Base-by-base conservation (phyloP, 2,113 vertebrate species). In the Ariopsis seemanni region DNA sequence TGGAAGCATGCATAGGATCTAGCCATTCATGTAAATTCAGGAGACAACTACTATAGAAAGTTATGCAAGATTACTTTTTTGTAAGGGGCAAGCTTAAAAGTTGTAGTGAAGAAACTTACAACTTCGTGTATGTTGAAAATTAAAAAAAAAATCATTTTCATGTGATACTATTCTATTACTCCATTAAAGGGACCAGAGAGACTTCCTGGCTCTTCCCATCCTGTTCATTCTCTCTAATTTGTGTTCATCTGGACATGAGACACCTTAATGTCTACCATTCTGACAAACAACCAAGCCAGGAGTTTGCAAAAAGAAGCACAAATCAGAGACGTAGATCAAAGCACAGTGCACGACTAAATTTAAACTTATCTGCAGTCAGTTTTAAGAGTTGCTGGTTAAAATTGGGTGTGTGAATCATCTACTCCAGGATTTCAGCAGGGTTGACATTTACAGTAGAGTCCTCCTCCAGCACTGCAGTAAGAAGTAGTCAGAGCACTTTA, bases 361-460 rank as follows among this genome's bases (percentile, higher is more conserved):
- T 60, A 87, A 78, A 65, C 72, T 9, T 65, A 71, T 82, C 79
- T 77, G 69, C 74, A 79, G 77, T 83, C 22, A n/a, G 5, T 82
- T 81, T 84, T n/a, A 65, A 77, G 63, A 87, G 67, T 52, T 15
- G 2, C 15, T 53, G 27, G 69, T 84, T 58, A 78, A 88, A 69
- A 58, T 69, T 84, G 72, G 11, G 77, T 14, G 12, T 57, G 86
- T 90, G 89, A 90, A 67, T 90, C 89, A 86, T 86, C 72, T 30
- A 79, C 82, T 84, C 71, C 86, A 65, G 71, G 81, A 89, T 90
- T 86, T 92, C 52, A 88, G 86, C 85, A 3, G 15, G 80, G 74
- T 20, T 93, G 93, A 92, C 90, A 88, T 90, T 92, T 84, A 62
- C 83, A 69, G 78, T 72, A 65, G 72, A 48, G 25, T 84, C 69